Evolutionary conservation across 2,888 invertebrate species (phyloP).

Genomic region (Folsomia manolachei): DNA sequence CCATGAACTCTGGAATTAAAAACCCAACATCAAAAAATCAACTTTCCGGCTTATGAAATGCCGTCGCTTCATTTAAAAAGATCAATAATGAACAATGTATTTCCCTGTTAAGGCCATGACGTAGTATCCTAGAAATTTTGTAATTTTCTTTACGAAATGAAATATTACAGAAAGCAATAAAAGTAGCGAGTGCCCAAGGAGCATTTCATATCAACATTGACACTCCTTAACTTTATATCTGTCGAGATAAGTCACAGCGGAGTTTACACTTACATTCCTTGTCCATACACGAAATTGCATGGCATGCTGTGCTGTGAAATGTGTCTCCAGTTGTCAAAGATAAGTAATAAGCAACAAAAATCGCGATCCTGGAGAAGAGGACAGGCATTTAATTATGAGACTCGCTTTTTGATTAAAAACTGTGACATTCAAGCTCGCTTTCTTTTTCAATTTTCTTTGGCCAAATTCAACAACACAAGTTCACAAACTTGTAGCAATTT

Average conservation of each 20-base stretch:
- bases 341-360: too few relatives aligned
- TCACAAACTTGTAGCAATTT: too few relatives aligned
- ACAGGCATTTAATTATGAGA: background rate
- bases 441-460: slow-evolving; percentile 2
- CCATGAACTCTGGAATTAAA: too few relatives aligned
- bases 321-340: too few relatives aligned
- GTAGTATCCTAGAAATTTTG: background rate
- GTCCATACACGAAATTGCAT: too few relatives aligned
- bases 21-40: too few relatives aligned
- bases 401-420: slow-evolving; percentile 7
- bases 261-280: background rate
- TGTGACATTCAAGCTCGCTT: background rate
- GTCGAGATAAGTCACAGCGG: background rate
- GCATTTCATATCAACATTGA: background rate
- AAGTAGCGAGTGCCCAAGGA: background rate
- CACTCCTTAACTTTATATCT: background rate
- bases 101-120: background rate
- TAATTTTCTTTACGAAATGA: background rate
- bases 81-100: too few relatives aligned
- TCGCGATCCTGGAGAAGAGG: too few relatives aligned
- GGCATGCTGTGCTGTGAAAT: too few relatives aligned
- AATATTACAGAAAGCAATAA: background rate
- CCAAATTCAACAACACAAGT: slow-evolving; percentile 1
- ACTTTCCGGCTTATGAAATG: too few relatives aligned
- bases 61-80: too few relatives aligned